Percentiles rank a stretch among this genome's conserved stretches.
Conservation (phyloP, 2,113 vertebrate genomes). For the Todiramphus saurophagus region DNA sequence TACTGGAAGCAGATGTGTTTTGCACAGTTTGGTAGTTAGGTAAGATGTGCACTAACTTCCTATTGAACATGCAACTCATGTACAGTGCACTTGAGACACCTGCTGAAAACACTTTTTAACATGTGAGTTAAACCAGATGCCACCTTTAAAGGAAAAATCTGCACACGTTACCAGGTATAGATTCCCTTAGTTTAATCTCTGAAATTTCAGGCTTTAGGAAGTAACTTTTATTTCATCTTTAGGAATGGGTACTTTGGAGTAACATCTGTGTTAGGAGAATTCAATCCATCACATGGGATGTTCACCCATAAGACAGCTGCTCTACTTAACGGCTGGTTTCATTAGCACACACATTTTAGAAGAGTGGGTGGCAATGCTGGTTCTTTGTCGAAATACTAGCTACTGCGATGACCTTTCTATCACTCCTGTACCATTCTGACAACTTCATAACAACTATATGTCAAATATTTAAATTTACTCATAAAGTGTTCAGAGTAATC, state of each 20-base stretch:
- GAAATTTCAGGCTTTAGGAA: background rate
- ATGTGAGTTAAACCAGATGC: background rate
- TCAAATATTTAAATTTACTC: background rate
- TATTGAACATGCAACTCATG: background rate
- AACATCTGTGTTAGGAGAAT: background rate
- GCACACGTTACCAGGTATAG: background rate
- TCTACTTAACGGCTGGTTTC: background rate
- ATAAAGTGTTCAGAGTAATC: background rate
- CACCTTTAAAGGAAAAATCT: background rate
- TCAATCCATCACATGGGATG: accelerated
- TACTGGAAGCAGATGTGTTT: background rate
- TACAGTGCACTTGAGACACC: background rate
- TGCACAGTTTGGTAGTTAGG: background rate
- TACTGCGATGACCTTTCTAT: background rate
- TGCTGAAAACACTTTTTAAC: background rate
- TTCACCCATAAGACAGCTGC: background rate
- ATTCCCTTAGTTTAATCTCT: background rate
- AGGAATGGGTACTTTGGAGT: background rate
- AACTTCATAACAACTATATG: background rate
- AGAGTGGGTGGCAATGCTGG: background rate
- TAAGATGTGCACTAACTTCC: background rate
- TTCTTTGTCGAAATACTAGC: background rate
- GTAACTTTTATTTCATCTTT: background rate
- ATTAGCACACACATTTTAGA: background rate
- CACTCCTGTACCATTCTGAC: background rate